A percentile compares a stretch with the other conserved stretches of the same genome.
Evolutionary conservation across 2,888 invertebrate species (phyloP).

Genomic region (Apamea anceps): DNA sequence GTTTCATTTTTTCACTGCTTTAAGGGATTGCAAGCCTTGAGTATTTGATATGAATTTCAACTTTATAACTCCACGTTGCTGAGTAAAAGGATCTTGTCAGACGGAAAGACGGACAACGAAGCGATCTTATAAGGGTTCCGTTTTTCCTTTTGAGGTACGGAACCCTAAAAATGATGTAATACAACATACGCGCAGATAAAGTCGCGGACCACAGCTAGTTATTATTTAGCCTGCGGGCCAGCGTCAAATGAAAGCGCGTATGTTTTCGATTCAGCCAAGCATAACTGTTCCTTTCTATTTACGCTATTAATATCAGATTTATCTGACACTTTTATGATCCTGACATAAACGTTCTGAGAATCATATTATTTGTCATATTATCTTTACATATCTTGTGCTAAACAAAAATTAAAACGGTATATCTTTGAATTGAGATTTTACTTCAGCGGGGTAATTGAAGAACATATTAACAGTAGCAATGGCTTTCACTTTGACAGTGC

Average conservation of each 20-base stretch:
- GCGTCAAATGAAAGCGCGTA: not conserved
- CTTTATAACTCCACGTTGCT: too few relatives aligned
- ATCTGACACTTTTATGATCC: conserved; percentile 59
- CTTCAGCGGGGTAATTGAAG: not conserved
- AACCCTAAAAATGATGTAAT: too few relatives aligned
- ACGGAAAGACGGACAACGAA: too few relatives aligned
- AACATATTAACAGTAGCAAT: too few relatives aligned
- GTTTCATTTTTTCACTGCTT: too few relatives aligned
- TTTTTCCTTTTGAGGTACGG: too few relatives aligned
- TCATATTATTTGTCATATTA: conserved; percentile 21
- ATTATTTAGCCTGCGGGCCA: not conserved
- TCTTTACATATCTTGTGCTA: not conserved
- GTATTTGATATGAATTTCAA: too few relatives aligned
- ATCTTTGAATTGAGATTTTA: conserved; percentile 13
- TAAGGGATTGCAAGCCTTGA: too few relatives aligned
- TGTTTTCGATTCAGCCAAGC: conserved; percentile 25
- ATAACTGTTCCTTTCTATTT: conserved; percentile 55
- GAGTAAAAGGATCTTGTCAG: too few relatives aligned
- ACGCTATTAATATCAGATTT: conserved; percentile 57
- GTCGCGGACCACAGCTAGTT: too few relatives aligned
- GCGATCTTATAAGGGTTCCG: too few relatives aligned
- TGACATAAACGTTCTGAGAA: conserved; percentile 43
- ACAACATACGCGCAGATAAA: not conserved
- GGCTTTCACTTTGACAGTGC: too few relatives aligned
- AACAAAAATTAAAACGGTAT: conserved; percentile 7